These are phyloP conservation scores for Machimus rusticus DNA, from an alignment of 2,888 invertebrate genomes.

Conservation along the genomic window DNA sequence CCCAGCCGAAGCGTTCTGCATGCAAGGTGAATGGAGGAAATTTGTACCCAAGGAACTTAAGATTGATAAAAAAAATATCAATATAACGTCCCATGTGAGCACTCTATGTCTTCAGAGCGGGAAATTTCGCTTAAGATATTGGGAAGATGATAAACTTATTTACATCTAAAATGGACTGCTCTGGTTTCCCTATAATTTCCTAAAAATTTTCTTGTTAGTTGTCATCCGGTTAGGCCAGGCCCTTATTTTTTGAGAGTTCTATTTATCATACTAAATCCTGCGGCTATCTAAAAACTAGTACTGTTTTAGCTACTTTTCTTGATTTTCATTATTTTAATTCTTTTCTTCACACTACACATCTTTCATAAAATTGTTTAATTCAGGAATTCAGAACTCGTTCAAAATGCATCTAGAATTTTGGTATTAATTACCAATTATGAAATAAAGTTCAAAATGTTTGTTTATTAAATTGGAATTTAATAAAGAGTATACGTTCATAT, in stretches of 20 bases:
- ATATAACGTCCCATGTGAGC: background rate
- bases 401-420: background rate
- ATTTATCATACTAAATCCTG: background rate
- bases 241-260: background rate
- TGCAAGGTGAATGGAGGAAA: background rate
- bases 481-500: too few species aligned
- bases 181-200: background rate
- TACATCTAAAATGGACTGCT: conserved; percentile 23
- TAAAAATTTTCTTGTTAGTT: background rate
- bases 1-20: background rate
- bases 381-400: background rate
- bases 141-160: background rate
- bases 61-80: background rate
- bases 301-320: background rate
- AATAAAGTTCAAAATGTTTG: too few species aligned
- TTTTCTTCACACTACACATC: background rate
- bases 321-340: background rate
- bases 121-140: background rate
- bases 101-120: background rate
- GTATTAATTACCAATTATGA: background rate
- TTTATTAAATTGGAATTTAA: too few species aligned
- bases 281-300: background rate
- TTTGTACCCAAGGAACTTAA: background rate
- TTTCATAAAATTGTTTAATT: background rate
- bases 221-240: background rate